Evolutionary conservation across 2,113 vertebrate genomes (phyloP).

Genomic region (Regulus satrapa): DNA sequence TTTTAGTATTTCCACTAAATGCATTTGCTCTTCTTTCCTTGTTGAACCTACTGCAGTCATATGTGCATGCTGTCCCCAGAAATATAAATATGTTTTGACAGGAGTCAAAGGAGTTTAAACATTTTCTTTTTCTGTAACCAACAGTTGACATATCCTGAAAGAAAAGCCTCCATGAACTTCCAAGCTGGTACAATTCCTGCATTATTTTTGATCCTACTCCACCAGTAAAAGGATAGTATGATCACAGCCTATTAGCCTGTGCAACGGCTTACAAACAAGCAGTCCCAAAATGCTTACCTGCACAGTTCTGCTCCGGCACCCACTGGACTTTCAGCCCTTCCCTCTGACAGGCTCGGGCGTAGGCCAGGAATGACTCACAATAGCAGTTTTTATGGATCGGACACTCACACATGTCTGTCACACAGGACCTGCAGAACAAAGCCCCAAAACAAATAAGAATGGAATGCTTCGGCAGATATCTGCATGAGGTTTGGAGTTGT

Average conservation of each 20-base stretch:
- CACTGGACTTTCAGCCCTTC: conserved; percentile 85
- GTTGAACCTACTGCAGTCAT: neutral
- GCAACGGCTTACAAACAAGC: neutral
- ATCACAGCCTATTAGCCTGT: neutral
- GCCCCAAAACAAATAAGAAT: neutral
- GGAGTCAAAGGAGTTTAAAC: neutral
- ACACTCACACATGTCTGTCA: conserved; percentile 98
- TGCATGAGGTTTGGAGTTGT: accelerated
- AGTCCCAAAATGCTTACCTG: conserved; percentile 76
- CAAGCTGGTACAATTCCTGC: neutral
- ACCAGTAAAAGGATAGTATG: neutral
- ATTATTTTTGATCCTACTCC: neutral
- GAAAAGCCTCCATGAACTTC: neutral
- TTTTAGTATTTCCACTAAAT: neutral
- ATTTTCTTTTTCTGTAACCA: neutral
- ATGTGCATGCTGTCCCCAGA: neutral
- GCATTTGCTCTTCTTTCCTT: neutral
- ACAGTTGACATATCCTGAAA: neutral
- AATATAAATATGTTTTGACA: neutral
- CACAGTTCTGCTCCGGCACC: conserved; percentile 84
- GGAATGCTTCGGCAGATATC: neutral
- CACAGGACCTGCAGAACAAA: conserved; percentile 84
- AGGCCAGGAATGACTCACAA: conserved; percentile 95
- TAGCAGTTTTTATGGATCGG: conserved; percentile 96
- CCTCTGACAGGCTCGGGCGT: conserved; percentile 90